Base-by-base conservation (phyloP, 2,888 invertebrate species). In the Rhagonycha fulva region DNA sequence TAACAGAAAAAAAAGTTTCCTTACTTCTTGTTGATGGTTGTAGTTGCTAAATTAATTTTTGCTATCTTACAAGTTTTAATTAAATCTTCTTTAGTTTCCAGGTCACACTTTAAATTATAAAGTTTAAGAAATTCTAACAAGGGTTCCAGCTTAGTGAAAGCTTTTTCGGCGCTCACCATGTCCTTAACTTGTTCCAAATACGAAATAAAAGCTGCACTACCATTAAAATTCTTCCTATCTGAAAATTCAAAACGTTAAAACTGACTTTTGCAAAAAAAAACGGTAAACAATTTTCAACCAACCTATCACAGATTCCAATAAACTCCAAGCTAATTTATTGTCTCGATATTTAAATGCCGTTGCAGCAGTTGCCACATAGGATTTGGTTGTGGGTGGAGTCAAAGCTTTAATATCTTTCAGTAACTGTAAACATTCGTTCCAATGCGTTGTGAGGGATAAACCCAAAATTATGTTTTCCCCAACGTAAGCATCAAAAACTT, bases 371-470 rank as follows among this genome's bases (percentile, higher is more conserved):
- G 88, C 87, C 81, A 90, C 91, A 79, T 91, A 92, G 0, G 90
- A 87, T 1, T 83, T 81, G 72, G 87, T 84, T 78, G 87, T 88
- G 2, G 92, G 92, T 4, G 82, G 84, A 73, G 85, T 81, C 24
- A 89, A 88, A 10, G 90, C 63, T 83, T 90, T 89, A 69, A 92
- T 89, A 84, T 92, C 91, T 70, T 92, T 89, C 24, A 94, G 84
- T 12, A 94, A 87, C 79, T 91, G 89, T 0, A 91, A 71, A 62
- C 91, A 90, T 75, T 92, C 90, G 80, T 89, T 89, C 94, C 94
- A 95, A 79, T 91, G 88, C 73, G 89, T 85, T 9, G 94, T 93
- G 19, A 90, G 83, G 79, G 93, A 92, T 3, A 96, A 84, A 0
- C 91, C 94, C 76, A 87, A 87, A 74, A 95, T 88, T 7, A 93